These are phyloP conservation scores for Mellivora capensis DNA, from an alignment of 2,113 vertebrate species.

Conservation along the genomic window DNA sequence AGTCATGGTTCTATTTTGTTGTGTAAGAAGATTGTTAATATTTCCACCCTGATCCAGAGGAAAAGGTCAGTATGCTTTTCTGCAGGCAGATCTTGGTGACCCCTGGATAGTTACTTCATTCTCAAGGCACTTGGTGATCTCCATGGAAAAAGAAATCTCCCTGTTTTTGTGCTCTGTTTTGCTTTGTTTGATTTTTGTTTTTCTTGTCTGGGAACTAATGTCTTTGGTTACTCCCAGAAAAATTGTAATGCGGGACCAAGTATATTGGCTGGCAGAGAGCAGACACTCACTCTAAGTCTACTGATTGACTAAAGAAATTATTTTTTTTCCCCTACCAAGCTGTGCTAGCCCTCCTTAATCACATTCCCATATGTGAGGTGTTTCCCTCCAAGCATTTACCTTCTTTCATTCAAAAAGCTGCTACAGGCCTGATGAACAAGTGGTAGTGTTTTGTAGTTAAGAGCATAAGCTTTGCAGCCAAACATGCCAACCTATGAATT, in stretches of 20 bases:
- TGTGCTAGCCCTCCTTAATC: background rate
- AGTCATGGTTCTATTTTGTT: background rate
- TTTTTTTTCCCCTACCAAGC: background rate
- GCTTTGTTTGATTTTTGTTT: constrained; percentile 18
- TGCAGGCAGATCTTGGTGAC: background rate
- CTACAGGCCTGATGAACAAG: background rate
- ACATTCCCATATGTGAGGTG: background rate
- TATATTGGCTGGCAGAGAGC: background rate
- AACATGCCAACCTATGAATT: background rate
- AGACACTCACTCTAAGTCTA: background rate
- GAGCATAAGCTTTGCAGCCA: background rate
- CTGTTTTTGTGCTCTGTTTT: background rate
- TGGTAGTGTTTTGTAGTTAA: background rate
- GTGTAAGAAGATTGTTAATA: background rate
- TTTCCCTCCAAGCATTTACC: background rate
- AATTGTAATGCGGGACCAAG: background rate
- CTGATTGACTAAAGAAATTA: background rate
- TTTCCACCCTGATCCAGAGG: background rate
- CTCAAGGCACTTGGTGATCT: background rate
- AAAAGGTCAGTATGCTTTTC: background rate
- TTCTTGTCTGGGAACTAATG: background rate
- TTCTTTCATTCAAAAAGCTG: background rate
- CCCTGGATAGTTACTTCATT: background rate
- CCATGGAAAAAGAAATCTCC: background rate
- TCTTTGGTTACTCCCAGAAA: background rate